Evolutionary conservation across 2,888 invertebrate genomes (phyloP), one percentile per base, ranked within the genome.

Genomic region (Trilocha varians): DNA sequence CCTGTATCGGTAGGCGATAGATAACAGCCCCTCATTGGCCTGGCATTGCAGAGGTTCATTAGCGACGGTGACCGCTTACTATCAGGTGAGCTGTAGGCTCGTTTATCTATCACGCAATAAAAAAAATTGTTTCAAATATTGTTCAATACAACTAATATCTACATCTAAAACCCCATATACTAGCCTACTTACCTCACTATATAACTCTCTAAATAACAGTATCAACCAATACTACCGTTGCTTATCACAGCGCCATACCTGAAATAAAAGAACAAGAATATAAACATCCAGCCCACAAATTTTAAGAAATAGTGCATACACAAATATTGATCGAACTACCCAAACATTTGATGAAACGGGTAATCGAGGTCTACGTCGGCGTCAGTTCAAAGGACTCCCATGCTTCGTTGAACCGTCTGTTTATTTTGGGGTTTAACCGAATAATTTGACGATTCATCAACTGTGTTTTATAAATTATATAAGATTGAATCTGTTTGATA

Each of bases 341-440:
- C 41, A 39, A 44, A 44, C 17, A 38, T 47, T 44, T 42, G 44
- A 34, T 25, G 42, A 44, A 44, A 41, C 38, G 38, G 34, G 25
- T 25, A 25, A 25, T 34, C 43, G 33, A 15, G 16, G 25, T 32
- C 32, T 5, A 25, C 25, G 11, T 25, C 6, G 25, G 3, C 25
- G 25, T 25, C 25, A 25, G 8, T 25, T 25, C 25, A 25, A 25
- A 25, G 25, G 25, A 25, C 11, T 25, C 25, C 6, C 11, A 6
- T 25, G 25, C 25, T 25, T 25, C 11, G 25, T 6, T 11, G 25
- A 25, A 9, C 11, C 2, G 25, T 25, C 6, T 25, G 25, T 25
- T 25, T 25, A 25, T 25, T 25, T 25, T 25, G 25, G 25, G 11
- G 25, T 9, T 25, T 25, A 25, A 25, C 6, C 11, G 25, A 25